Percentiles rank a stretch among this genome's conserved stretches.
phyloP scores from a whole-genome alignment of 2,888 invertebrate genomes.

The Cynaeus angustus region DNA sequence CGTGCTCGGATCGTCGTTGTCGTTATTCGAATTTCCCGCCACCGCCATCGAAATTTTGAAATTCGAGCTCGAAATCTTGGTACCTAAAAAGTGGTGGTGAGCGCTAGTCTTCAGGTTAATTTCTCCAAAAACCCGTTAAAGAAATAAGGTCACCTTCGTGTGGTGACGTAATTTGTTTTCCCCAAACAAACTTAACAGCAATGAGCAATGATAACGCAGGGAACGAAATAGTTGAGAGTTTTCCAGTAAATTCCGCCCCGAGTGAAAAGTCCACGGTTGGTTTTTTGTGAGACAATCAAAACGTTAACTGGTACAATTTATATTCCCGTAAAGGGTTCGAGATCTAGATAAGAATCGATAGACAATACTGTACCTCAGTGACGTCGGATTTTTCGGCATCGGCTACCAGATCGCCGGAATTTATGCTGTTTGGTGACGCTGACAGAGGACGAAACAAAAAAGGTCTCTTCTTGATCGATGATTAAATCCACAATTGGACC shows the following conservation, averaged over 20 bases:
- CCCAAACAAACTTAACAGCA: background rate
- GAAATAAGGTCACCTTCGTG: too few relatives aligned
- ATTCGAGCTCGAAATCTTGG: too few relatives aligned
- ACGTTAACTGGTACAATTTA: constrained; percentile 55
- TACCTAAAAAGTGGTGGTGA: too few relatives aligned
- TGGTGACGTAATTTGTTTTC: too few relatives aligned
- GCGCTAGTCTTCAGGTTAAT: too few relatives aligned
- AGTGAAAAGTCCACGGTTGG: constrained; percentile 24
- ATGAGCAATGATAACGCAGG: constrained; percentile 6
- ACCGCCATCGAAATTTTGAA: too few relatives aligned
- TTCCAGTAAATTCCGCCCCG: constrained; percentile 50
- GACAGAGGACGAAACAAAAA: constrained; percentile 34
- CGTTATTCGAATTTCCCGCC: too few relatives aligned
- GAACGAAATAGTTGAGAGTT: constrained; percentile 27
- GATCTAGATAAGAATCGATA: constrained; percentile 57
- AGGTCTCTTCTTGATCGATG: constrained; percentile 30
- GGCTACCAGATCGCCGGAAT: constrained; percentile 54
- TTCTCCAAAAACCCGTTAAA: too few relatives aligned
- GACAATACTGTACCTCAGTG: constrained; percentile 55
- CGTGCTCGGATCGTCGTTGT: too few relatives aligned
- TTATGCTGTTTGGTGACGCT: constrained; percentile 44
- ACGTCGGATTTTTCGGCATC: constrained; percentile 51
- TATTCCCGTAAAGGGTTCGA: constrained; percentile 56
- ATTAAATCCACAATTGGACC: constrained; percentile 34
- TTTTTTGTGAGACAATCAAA: constrained; percentile 56